These are phyloP conservation scores for Leptinotarsa defecta DNA, from an alignment of 1,140 invertebrate genomes.

Conservation along the genomic window DNA sequence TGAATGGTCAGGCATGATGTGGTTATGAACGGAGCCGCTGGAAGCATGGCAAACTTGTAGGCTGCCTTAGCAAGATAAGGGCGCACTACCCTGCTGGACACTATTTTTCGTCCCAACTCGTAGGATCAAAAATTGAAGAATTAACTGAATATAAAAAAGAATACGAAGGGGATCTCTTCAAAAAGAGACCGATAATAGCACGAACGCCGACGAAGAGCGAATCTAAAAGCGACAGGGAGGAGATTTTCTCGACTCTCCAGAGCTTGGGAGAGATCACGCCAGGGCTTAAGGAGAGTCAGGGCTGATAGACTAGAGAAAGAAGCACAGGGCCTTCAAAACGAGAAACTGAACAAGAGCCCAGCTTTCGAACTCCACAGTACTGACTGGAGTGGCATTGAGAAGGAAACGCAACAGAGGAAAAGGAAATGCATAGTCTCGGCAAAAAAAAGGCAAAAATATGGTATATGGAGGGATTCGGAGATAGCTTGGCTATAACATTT, in stretches of 20 bases:
- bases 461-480: background rate
- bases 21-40: slow-evolving; percentile 8
- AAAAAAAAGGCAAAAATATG: background rate
- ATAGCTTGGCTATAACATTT: background rate
- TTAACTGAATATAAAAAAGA: background rate
- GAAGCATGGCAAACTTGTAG: background rate
- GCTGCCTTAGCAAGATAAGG: background rate
- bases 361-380: background rate
- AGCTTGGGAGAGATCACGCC: background rate
- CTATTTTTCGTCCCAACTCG: background rate
- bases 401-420: background rate
- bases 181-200: background rate
- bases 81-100: slow-evolving; percentile 14
- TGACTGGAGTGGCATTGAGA: background rate
- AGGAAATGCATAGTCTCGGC: background rate
- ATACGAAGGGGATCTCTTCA: background rate
- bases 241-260: background rate
- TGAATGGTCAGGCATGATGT: slow-evolving; percentile 4
- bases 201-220: slow-evolving; percentile 8
- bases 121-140: background rate
- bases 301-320: background rate
- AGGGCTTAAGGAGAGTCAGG: background rate
- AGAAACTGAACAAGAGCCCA: background rate
- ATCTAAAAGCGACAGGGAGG: background rate
- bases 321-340: background rate